Conservation (phyloP, 2,888 invertebrate species). For the Malthinus seriepunctatus region DNA sequence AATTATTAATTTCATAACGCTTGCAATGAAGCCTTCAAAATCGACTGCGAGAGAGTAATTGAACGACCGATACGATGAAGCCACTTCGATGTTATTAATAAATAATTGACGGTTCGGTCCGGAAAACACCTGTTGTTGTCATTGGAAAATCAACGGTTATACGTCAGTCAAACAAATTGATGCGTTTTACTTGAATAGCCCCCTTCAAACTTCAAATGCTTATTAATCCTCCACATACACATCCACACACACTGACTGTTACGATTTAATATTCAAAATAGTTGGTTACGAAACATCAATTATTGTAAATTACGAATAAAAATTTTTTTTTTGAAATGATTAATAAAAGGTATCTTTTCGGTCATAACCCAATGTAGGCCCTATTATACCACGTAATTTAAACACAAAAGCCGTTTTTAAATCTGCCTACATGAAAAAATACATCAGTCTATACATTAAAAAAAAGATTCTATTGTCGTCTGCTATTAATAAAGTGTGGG, state of each 20-base stretch:
- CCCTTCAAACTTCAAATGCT: too few species aligned
- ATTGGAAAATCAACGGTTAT: slow-evolving; percentile 23
- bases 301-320: background rate
- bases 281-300: background rate
- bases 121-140: slow-evolving; percentile 36
- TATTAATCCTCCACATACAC: background rate
- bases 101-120: slow-evolving; percentile 32
- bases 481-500: slow-evolving; percentile 40
- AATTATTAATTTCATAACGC: background rate
- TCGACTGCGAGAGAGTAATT: slow-evolving; percentile 9
- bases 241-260: background rate
- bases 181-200: slow-evolving; percentile 18
- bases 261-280: slow-evolving; percentile 6
- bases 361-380: slow-evolving; percentile 10
- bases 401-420: slow-evolving; percentile 26
- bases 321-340: background rate
- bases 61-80: slow-evolving; percentile 16
- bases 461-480: slow-evolving; percentile 39
- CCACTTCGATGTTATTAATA: slow-evolving; percentile 24
- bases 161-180: slow-evolving; percentile 25
- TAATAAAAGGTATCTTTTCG: slow-evolving; percentile 11
- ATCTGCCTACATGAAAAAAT: slow-evolving; percentile 31
- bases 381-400: slow-evolving; percentile 28
- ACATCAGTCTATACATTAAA: slow-evolving; percentile 30
- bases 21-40: slow-evolving; percentile 1